Evolutionary conservation across 2,888 invertebrate genomes (phyloP).

Genomic region (Epinotia ramella): DNA sequence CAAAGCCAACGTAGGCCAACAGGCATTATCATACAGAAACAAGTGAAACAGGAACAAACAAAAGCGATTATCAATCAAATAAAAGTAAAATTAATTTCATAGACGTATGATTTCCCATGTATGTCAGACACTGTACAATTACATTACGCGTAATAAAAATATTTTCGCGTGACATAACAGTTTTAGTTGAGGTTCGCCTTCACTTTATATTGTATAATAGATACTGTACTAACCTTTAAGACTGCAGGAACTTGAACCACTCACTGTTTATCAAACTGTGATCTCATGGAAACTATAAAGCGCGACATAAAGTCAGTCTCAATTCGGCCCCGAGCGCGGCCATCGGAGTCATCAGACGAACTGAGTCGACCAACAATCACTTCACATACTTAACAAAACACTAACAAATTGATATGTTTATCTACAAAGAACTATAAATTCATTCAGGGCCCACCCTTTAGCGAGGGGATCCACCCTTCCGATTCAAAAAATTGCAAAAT

Average conservation of each 20-base stretch:
- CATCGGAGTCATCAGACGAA: conserved; percentile 70
- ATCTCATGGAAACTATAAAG: conserved; percentile 45
- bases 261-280: conserved; percentile 1
- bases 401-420: conserved; percentile 85
- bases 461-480: conserved; percentile 81
- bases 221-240: conserved; percentile 22
- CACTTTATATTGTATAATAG: background rate
- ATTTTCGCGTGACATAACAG: background rate
- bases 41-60: background rate
- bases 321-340: conserved; percentile 63
- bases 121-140: background rate
- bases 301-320: conserved; percentile 63
- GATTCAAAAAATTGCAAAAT: conserved; percentile 83
- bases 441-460: conserved; percentile 84
- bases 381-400: conserved; percentile 82
- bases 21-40: background rate
- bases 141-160: background rate
- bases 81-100: background rate
- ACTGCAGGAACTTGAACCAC: conserved; percentile 2
- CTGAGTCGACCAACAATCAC: conserved; percentile 77
- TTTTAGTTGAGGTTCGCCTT: background rate
- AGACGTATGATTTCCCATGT: background rate
- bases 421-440: conserved; percentile 83
- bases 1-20: background rate
- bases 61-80: background rate